Evolutionary conservation across 1,140 invertebrate genomes (phyloP).

Genomic region (Aethina tumida): DNA sequence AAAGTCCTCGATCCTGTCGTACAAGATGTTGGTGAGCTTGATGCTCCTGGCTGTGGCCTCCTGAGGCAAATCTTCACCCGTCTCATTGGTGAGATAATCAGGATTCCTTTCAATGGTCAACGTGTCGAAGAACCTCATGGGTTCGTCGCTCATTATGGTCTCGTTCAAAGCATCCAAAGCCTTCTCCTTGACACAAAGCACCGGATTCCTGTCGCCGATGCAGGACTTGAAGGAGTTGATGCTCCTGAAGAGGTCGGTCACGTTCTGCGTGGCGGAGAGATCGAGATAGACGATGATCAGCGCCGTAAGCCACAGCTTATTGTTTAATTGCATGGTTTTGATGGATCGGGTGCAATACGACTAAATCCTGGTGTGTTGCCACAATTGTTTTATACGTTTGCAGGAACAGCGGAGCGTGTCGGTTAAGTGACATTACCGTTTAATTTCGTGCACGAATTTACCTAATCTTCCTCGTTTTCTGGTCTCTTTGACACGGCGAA

Average conservation of each 20-base stretch:
- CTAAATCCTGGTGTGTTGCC: too few species aligned
- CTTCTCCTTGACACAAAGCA: conserved; percentile 45
- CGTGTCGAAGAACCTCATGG: conserved; percentile 45
- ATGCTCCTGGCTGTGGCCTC: conserved; percentile 22
- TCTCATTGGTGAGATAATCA: conserved; percentile 23
- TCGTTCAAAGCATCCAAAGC: conserved; percentile 43
- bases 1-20: conserved; percentile 30
- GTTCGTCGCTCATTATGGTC: conserved; percentile 44
- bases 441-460: too few species aligned
- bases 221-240: conserved; percentile 32
- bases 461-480: too few species aligned
- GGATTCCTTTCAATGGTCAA: conserved; percentile 44
- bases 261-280: conserved; percentile 9
- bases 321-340: too few species aligned
- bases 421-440: too few species aligned
- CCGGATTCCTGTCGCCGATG: conserved; percentile 27
- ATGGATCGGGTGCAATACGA: too few species aligned
- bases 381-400: too few species aligned
- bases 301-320: too few species aligned
- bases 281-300: too few species aligned
- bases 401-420: too few species aligned
- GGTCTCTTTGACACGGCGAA: too few species aligned
- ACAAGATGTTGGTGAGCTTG: conserved; percentile 28
- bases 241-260: conserved; percentile 17
- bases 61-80: conserved; percentile 16